Conservation (phyloP, 2,113 vertebrate genomes). For the Brachionichthys hirsutus region DNA sequence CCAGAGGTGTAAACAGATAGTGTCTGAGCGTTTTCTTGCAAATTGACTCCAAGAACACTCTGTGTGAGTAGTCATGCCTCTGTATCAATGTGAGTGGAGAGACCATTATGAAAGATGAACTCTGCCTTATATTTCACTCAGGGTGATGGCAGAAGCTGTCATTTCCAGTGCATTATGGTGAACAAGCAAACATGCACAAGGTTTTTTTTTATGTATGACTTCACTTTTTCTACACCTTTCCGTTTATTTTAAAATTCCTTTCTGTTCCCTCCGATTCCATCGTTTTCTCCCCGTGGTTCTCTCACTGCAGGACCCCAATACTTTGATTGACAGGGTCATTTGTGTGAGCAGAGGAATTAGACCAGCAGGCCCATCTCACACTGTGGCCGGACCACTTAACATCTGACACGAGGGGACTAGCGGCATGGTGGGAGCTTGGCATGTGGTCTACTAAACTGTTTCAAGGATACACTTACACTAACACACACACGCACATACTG, state of each 20-base stretch:
- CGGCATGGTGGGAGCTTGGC: slow-evolving; percentile 18
- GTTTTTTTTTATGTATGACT: too few species aligned
- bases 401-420: slow-evolving; percentile 40
- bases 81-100: slow-evolving; percentile 13
- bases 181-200: slow-evolving; percentile 10
- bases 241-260: too few species aligned
- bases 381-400: slow-evolving; percentile 48
- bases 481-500: background rate
- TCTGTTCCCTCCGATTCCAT: background rate
- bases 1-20: slow-evolving; percentile 59
- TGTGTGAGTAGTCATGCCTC: slow-evolving; percentile 9
- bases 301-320: slow-evolving; percentile 1
- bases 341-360: slow-evolving; percentile 27
- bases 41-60: slow-evolving; percentile 42
- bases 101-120: slow-evolving; percentile 35
- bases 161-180: slow-evolving; percentile 31
- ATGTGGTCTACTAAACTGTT: slow-evolving; percentile 15
- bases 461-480: slow-evolving; percentile 4
- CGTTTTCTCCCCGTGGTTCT: background rate
- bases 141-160: slow-evolving; percentile 17
- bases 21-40: slow-evolving; percentile 51
- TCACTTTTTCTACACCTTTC: background rate
- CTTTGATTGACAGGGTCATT: slow-evolving; percentile 55
- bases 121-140: slow-evolving; percentile 22
- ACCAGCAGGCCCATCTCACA: slow-evolving; percentile 36